These are phyloP conservation scores for Scylla paramamosain DNA, from an alignment of 1,140 invertebrate species.

Conservation along the genomic window DNA sequence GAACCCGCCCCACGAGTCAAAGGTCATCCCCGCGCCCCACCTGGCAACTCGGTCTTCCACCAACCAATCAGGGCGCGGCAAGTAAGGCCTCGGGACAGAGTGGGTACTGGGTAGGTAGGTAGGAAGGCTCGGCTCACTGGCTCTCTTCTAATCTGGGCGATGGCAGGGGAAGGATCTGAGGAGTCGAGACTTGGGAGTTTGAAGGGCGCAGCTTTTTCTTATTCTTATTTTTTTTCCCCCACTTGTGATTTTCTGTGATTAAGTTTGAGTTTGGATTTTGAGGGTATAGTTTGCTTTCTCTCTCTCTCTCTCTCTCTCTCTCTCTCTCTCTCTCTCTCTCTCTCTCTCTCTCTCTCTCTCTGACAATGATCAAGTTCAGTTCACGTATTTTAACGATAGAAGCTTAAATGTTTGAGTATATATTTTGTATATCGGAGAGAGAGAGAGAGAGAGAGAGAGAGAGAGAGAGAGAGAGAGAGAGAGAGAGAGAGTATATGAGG, in stretches of 20 bases:
- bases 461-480: background rate
- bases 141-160: too few species aligned
- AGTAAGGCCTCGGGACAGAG: background rate
- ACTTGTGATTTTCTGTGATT: too few species aligned
- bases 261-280: background rate
- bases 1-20: background rate
- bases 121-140: too few species aligned
- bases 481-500: background rate
- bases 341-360: constrained; percentile 19
- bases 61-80: background rate
- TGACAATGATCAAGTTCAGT: background rate
- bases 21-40: background rate
- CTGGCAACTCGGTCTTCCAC: background rate
- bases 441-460: background rate
- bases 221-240: background rate
- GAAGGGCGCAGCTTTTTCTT: background rate
- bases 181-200: too few species aligned
- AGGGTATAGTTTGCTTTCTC: too few species aligned
- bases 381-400: too few species aligned
- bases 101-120: background rate
- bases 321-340: constrained; percentile 12
- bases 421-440: background rate
- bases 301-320: too few species aligned
- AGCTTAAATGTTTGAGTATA: background rate
- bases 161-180: too few species aligned